These are phyloP conservation scores for Heliconius sara DNA, from an alignment of 2,888 invertebrate genomes.

Conservation along the genomic window DNA sequence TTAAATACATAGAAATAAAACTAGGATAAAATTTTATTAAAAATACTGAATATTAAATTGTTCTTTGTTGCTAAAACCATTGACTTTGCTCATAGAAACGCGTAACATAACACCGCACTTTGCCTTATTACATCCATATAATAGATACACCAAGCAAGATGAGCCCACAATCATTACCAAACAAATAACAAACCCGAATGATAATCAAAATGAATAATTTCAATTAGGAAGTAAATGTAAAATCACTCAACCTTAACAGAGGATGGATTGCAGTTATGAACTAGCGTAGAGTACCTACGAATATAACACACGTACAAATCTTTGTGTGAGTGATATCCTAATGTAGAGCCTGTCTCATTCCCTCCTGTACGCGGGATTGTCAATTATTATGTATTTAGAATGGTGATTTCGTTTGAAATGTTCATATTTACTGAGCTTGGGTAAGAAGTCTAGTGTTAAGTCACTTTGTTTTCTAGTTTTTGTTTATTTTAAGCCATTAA, in stretches of 20 bases:
- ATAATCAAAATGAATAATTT: conserved; percentile 61
- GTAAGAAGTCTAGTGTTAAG: not conserved
- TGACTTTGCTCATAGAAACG: not conserved
- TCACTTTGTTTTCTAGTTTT: not conserved
- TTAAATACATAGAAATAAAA: not conserved
- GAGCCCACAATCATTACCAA: conserved; percentile 6
- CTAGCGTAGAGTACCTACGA: conserved; percentile 57
- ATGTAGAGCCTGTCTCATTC: conserved; percentile 49
- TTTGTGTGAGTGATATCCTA: conserved; percentile 55
- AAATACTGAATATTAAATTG: not conserved
- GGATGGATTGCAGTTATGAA: conserved; percentile 62
- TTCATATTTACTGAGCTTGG: not conserved
- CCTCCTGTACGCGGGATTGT: conserved; percentile 54
- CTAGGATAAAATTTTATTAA: not conserved
- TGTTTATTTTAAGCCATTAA: conserved; percentile 34
- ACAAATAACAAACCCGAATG: conserved; percentile 2
- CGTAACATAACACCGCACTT: not conserved
- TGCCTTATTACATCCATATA: not conserved
- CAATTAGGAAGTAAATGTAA: conserved; percentile 61
- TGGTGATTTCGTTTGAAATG: not conserved
- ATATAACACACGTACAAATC: conserved; percentile 54
- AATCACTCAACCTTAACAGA: conserved; percentile 60
- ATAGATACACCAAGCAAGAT: not conserved
- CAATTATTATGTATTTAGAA: conserved; percentile 70
- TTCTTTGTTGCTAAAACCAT: not conserved